phyloP scores from a whole-genome alignment of 1,140 invertebrate genomes.

The Drosophila malerkotliana region DNA sequence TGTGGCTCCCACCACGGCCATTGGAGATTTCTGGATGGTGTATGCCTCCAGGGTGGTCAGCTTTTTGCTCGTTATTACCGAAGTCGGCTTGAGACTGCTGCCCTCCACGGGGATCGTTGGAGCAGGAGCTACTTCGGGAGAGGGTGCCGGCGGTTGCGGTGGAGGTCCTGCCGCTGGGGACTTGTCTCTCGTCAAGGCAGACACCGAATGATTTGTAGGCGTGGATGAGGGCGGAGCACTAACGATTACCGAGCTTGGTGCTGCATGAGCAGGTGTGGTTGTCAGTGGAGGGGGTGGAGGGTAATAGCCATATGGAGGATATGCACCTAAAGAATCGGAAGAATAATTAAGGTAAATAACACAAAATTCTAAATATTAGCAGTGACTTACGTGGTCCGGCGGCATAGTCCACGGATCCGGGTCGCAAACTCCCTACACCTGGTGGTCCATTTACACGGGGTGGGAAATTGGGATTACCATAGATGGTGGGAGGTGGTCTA shows the following conservation, averaged over 20 bases:
- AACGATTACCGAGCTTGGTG: conserved; percentile 69
- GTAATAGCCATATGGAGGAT: conserved; percentile 79
- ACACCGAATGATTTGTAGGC: conserved; percentile 69
- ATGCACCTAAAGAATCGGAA: conserved; percentile 48
- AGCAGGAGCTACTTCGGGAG: conserved; percentile 19
- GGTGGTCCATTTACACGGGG: conserved; percentile 63
- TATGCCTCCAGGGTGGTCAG: conserved; percentile 75
- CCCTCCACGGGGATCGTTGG: conserved; percentile 6
- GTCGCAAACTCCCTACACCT: conserved; percentile 53
- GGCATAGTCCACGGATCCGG: conserved; percentile 66
- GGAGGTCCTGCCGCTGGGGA: conserved; percentile 30
- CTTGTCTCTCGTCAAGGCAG: conserved; percentile 60
- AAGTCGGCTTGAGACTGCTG: conserved; percentile 13
- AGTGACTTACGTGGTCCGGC: conserved; percentile 71
- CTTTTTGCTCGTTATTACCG: conserved; percentile 71
- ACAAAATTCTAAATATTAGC: background rate
- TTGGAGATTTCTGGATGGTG: conserved; percentile 65
- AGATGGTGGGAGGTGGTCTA: conserved; percentile 59
- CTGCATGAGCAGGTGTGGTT: conserved; percentile 61
- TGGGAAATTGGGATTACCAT: conserved; percentile 74
- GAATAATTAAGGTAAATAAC: background rate
- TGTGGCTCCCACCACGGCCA: conserved; percentile 31
- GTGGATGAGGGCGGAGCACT: conserved; percentile 58
- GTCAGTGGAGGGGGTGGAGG: conserved; percentile 70
- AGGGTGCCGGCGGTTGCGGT: conserved; percentile 7